A percentile compares a stretch with the other conserved stretches of the same genome.
Evolutionary conservation across 2,888 invertebrate species (phyloP).

Genomic region (Drosophila dives): DNA sequence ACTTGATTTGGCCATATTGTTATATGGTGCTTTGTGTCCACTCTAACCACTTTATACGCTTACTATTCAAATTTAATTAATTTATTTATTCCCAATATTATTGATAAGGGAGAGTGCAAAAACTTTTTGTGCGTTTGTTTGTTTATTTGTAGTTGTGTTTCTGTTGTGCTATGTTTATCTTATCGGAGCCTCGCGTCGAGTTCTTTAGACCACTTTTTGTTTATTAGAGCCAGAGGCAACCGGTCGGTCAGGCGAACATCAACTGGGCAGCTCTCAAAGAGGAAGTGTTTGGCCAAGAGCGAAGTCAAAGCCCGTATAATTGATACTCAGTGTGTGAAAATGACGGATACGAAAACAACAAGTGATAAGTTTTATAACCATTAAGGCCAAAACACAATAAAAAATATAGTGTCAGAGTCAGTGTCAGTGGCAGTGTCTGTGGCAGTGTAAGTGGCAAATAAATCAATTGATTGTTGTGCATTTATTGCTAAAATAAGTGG

Average conservation of each 20-base stretch:
- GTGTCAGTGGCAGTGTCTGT: constrained; percentile 1
- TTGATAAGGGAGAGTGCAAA: constrained; percentile 59
- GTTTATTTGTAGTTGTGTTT: constrained; percentile 41
- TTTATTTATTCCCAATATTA: constrained; percentile 78
- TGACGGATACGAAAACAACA: constrained; percentile 45
- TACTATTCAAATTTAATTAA: constrained; percentile 78
- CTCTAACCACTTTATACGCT: constrained; percentile 33
- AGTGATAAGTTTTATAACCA: constrained; percentile 55
- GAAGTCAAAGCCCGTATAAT: constrained; percentile 16
- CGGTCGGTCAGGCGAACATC: constrained; percentile 60
- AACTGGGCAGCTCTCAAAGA: constrained; percentile 45
- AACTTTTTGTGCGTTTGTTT: constrained; percentile 32
- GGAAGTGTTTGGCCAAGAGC: constrained; percentile 46
- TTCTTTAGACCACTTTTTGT: constrained; percentile 57
- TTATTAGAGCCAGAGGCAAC: constrained; percentile 63
- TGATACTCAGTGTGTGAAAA: constrained; percentile 34
- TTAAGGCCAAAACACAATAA: constrained; percentile 7
- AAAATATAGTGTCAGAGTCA: constrained; percentile 8
- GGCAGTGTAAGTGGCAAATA: not conserved
- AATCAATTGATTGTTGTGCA: constrained; percentile 19
- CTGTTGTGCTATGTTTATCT: constrained; percentile 50
- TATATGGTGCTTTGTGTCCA: constrained; percentile 43
- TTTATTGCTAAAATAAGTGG: constrained; percentile 15
- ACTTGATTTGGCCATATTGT: constrained; percentile 5
- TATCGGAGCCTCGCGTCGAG: constrained; percentile 54